phyloP scores from a whole-genome alignment of 2,113 vertebrate species.

The Zootoca vivipara region DNA sequence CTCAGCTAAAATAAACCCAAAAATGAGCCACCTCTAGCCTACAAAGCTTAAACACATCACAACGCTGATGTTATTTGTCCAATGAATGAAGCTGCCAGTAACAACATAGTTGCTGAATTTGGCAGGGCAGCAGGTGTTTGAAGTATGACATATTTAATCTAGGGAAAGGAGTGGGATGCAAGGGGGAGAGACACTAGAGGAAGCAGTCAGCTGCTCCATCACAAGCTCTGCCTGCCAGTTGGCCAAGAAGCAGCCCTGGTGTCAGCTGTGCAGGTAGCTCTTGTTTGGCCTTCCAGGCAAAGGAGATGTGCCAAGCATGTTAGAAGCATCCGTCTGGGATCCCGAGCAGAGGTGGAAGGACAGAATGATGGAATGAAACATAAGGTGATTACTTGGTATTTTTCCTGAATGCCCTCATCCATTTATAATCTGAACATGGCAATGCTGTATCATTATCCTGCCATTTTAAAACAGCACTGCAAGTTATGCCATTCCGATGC shows the following conservation, averaged over 20 bases:
- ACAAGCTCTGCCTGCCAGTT: constrained; percentile 65
- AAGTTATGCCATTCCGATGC: not conserved
- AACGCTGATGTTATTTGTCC: constrained; percentile 46
- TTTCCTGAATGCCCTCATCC: not conserved
- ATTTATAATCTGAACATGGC: constrained; percentile 5
- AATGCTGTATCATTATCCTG: not conserved
- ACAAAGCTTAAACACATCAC: not conserved
- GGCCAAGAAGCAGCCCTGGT: constrained; percentile 72
- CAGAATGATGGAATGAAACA: constrained; percentile 58
- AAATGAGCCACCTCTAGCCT: constrained; percentile 19
- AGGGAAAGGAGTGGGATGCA: constrained; percentile 56
- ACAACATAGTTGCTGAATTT: constrained; percentile 57
- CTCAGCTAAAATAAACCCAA: not conserved
- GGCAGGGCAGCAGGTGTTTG: constrained; percentile 73
- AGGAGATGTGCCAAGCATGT: constrained; percentile 70
- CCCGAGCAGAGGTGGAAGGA: constrained; percentile 53
- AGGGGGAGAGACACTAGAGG: constrained; percentile 65
- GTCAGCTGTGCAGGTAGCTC: constrained; percentile 76
- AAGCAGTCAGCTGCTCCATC: constrained; percentile 72
- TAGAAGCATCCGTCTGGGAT: constrained; percentile 62
- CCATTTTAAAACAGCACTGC: constrained; percentile 8
- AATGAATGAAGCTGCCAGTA: constrained; percentile 54
- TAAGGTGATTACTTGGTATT: constrained; percentile 58
- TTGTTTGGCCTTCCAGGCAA: constrained; percentile 71
- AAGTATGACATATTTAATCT: constrained; percentile 68